Evolutionary conservation across 2,888 invertebrate species (phyloP), one percentile per base, ranked within the genome.

Genomic region (Bellardia pandia): DNA sequence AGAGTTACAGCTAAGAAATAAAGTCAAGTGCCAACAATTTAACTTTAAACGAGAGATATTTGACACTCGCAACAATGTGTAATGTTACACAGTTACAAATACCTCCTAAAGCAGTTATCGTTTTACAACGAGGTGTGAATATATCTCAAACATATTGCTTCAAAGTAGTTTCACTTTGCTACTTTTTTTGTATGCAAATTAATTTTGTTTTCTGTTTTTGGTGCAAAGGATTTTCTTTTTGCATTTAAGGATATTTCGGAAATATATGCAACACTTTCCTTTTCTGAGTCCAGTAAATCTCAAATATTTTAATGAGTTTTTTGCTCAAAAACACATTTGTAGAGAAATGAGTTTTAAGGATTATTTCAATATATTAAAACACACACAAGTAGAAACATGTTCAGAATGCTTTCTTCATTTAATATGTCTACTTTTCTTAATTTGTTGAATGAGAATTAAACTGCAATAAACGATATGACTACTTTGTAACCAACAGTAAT

Each of bases 21-120:
- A 77, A 83, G 71, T 64, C 83, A 83, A 83, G 83, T 83, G 83
- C 76, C 83, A 83, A 83, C 77, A 83, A 71, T 83, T 83, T 83
- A 64, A 77, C 37, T 83, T 83, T 83, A 83, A 83, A 77, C 77
- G 71, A 77, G 77, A 72, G 76, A 77, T 83, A 83, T 83, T 83
- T 83, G 77, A 83, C 83, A 83, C 83, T 83, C 77, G 77, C 45
- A 64, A 77, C 83, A 83, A 83, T 83, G 64, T 83, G 72, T 77
- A 77, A 77, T 69, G 77, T 42, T 9, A 13, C 62, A 74, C 53
- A 42, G 33, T 66, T 48, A 8, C 40, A 60, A 72, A 80, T 13
- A 80, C 45, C 11, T 66, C 53, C 42, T 53, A 53, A 45, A 72
- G 51, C 64, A 60, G 53, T 80, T 80, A 66, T 56, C 42, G 8